A percentile compares a stretch with the other conserved stretches of the same genome.
Evolutionary conservation across 2,113 vertebrate genomes (phyloP).

Genomic region (Vombatus ursinus): DNA sequence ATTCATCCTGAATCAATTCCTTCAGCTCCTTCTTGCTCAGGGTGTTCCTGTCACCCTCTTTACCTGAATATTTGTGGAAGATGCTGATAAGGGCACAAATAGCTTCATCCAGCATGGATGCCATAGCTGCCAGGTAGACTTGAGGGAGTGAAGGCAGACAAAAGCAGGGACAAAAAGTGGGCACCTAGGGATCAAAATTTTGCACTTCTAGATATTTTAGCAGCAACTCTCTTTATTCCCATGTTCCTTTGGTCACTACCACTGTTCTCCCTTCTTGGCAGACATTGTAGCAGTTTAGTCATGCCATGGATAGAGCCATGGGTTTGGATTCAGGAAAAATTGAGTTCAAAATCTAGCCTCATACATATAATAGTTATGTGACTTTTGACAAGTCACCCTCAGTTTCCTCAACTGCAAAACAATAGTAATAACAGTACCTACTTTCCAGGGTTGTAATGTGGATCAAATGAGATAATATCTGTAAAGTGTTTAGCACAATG

Average conservation of each 20-base stretch:
- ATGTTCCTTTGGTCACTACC: not conserved
- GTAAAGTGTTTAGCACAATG: not conserved
- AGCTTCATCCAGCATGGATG: too few species aligned
- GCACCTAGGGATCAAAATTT: too few species aligned
- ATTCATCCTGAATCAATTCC: too few species aligned
- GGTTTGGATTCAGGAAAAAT: not conserved
- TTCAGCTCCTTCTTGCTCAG: too few species aligned
- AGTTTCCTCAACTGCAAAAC: not conserved
- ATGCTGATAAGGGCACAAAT: too few species aligned
- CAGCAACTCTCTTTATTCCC: not conserved
- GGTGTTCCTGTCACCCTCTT: too few species aligned
- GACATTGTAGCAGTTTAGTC: not conserved
- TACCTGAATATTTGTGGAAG: too few species aligned
- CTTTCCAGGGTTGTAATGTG: not conserved
- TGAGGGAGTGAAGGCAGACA: too few species aligned
- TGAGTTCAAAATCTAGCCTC: not conserved
- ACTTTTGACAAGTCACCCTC: not conserved
- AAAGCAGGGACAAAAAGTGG: too few species aligned
- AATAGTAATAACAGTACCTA: not conserved
- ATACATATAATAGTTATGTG: not conserved
- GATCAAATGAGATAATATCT: not conserved
- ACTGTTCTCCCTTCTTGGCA: not conserved
- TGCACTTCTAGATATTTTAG: not conserved
- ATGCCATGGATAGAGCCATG: not conserved
- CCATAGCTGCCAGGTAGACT: too few species aligned